Evolutionary conservation across 2,888 invertebrate species (phyloP).

Genomic region (Stramonita haemastoma): DNA sequence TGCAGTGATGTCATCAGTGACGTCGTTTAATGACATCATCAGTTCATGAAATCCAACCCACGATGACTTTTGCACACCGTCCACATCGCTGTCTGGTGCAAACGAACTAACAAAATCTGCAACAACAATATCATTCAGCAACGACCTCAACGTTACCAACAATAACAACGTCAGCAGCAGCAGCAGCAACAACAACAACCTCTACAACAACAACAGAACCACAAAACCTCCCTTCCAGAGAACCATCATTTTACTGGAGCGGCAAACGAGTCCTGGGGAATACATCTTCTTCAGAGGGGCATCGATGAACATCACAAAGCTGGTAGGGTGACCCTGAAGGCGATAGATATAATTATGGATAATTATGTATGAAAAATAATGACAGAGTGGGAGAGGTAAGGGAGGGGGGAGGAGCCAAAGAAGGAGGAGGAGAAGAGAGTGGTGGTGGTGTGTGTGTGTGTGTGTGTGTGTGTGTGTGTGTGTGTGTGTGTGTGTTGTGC

Average conservation of each 20-base stretch:
- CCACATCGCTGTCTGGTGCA: neutral
- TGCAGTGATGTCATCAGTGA: too few species aligned
- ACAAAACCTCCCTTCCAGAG: constrained; percentile 49
- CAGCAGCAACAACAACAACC: neutral
- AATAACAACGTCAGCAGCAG: neutral
- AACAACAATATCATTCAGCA: neutral
- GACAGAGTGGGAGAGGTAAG: neutral
- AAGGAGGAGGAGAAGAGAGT: neutral
- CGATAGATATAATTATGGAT: neutral
- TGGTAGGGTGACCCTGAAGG: neutral
- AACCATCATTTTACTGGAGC: constrained; percentile 72
- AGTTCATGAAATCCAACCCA: neutral
- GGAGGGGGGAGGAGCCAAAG: neutral
- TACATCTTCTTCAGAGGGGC: constrained; percentile 77
- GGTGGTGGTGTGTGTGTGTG: neutral
- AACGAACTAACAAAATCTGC: neutral
- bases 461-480: neutral
- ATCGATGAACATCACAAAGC: constrained; percentile 43
- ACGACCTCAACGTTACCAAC: neutral
- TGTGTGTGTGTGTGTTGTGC: too few species aligned
- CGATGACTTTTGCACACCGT: neutral
- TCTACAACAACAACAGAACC: neutral
- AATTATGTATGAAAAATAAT: neutral
- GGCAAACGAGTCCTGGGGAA: constrained; percentile 70
- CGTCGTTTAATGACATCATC: too few species aligned